phyloP scores from a whole-genome alignment of 2,113 vertebrate species.

The Nannobrachium achirus region DNA sequence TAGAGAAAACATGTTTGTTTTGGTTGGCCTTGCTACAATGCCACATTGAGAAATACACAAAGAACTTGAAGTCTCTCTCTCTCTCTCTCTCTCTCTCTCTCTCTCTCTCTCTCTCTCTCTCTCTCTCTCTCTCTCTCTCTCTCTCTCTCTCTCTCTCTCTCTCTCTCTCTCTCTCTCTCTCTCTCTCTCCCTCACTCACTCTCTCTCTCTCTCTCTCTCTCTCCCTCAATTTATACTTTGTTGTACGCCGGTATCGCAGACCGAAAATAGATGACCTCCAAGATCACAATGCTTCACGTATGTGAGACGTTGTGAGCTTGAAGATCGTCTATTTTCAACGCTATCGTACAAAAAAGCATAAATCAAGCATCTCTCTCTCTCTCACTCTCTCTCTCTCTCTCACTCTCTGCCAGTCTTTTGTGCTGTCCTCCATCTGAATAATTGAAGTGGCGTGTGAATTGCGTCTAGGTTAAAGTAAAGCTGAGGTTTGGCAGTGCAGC shows the following conservation, averaged over 20 bases:
- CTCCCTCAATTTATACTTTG: no score
- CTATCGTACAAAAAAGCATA: no score
- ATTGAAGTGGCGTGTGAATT: constrained; percentile 50
- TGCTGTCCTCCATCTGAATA: constrained; percentile 50
- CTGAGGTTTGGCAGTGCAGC: constrained; percentile 39
- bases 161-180: no score
- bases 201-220: no score
- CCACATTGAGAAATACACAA: background rate
- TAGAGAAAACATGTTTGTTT: constrained; percentile 3
- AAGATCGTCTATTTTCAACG: no score
- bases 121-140: constrained; percentile 32
- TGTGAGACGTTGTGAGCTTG: no score
- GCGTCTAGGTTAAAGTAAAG: constrained; percentile 57
- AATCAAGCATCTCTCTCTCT: background rate
- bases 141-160: no score
- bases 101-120: constrained; percentile 2
- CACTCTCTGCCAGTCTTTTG: constrained; percentile 49
- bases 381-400: background rate
- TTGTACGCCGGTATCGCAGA: no score
- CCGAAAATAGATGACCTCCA: no score
- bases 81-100: background rate
- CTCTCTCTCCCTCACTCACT: no score
- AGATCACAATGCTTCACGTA: no score
- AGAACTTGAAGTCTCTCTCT: constrained; percentile 19
- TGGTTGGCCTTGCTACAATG: constrained; percentile 7